A percentile compares a stretch with the other conserved stretches of the same genome.
These are phyloP conservation scores for Coelogynopora nodosa DNA, from an alignment of 2,888 invertebrate genomes.

Conservation along the genomic window DNA sequence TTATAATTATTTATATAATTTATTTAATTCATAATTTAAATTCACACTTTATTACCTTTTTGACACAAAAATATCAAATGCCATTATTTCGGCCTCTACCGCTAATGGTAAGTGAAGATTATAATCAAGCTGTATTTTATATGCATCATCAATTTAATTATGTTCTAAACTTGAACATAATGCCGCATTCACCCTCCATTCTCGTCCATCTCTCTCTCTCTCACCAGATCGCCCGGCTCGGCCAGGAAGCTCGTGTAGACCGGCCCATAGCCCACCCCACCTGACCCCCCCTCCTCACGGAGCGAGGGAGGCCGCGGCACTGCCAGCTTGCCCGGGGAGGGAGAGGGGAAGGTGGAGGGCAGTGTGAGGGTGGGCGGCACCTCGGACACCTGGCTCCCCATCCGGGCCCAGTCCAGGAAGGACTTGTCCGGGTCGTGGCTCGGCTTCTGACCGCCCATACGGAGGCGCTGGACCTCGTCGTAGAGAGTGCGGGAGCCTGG, in stretches of 20 bases:
- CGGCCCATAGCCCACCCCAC: constrained; percentile 15
- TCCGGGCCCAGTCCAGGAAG: constrained; percentile 12
- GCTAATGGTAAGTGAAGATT: no score
- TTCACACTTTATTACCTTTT: no score
- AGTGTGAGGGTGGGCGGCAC: neutral
- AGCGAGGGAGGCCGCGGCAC: neutral
- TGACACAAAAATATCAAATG: no score
- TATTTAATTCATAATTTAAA: no score
- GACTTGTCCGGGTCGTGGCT: neutral
- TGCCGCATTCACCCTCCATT: no score
- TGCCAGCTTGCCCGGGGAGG: neutral
- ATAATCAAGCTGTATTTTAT: no score
- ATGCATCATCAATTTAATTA: no score
- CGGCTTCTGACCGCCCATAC: neutral
- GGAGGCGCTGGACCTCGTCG: neutral
- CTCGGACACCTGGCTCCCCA: neutral
- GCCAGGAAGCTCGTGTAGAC: neutral
- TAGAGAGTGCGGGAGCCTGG: neutral
- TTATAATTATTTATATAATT: no score
- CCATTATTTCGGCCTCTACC: no score
- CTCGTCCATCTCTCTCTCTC: no score
- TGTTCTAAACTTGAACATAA: no score
- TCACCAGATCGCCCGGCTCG: neutral
- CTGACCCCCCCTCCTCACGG: neutral
- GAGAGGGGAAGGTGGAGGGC: neutral